Evolutionary conservation across 2,888 invertebrate genomes (phyloP).

Genomic region (Ormyrus nitidulus): DNA sequence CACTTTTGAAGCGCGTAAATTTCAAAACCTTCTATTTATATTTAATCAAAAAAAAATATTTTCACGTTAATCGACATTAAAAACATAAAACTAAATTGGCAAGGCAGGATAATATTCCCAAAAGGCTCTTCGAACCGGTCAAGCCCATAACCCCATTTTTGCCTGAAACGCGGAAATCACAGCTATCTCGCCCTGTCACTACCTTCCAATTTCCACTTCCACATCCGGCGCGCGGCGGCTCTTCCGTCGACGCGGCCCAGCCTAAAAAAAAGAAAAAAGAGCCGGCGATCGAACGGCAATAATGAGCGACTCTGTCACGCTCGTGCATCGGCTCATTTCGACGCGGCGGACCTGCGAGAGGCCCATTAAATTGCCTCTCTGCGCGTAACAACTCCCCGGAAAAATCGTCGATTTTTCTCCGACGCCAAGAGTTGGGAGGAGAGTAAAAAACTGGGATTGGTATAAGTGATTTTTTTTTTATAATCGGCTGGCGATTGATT

Average conservation of each 20-base stretch:
- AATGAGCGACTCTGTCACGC: conserved; percentile 50
- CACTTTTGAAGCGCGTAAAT: no score
- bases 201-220: conserved; percentile 73
- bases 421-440: no score
- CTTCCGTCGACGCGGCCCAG: conserved; percentile 66
- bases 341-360: conserved; percentile 11
- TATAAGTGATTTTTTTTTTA: background rate
- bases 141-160: conserved; percentile 9
- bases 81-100: no score
- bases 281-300: conserved; percentile 46
- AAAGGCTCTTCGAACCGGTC: background rate
- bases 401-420: conserved; percentile 12
- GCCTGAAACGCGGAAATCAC: conserved; percentile 68
- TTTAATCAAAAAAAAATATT: no score
- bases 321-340: conserved; percentile 42
- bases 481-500: no score
- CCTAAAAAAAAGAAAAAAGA: conserved; percentile 61
- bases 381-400: background rate
- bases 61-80: no score
- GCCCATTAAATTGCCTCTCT: conserved; percentile 9
- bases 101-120: no score
- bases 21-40: no score
- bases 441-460: background rate
- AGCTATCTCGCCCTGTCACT: conserved; percentile 68
- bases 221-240: conserved; percentile 70